Percentiles rank a stretch among this genome's conserved stretches.
These are phyloP conservation scores for Rhingia campestris DNA, from an alignment of 2,888 invertebrate species.

Conservation along the genomic window DNA sequence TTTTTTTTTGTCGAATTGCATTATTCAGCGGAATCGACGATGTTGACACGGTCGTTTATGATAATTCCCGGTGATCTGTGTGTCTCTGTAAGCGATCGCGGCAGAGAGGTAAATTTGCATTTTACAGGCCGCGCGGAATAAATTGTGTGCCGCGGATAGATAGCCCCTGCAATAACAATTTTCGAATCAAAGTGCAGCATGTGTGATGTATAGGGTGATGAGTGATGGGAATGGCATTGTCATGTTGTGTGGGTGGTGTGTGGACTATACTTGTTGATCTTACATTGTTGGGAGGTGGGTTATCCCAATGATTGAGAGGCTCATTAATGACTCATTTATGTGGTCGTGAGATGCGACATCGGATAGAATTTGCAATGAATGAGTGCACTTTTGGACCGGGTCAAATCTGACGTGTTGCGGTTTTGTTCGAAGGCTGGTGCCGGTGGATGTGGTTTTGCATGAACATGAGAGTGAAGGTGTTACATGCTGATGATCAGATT, in stretches of 20 bases:
- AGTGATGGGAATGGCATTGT: slow-evolving; percentile 38
- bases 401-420: slow-evolving; percentile 54
- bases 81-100: slow-evolving; percentile 12
- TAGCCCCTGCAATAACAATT: slow-evolving; percentile 1
- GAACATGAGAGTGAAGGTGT: slow-evolving; percentile 20
- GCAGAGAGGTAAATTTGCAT: slow-evolving; percentile 60
- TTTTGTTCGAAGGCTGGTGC: slow-evolving; percentile 31
- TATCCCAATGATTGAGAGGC: slow-evolving; percentile 28
- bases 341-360: slow-evolving; percentile 42
- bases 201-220: slow-evolving; percentile 18
- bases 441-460: slow-evolving; percentile 56
- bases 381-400: slow-evolving; percentile 48
- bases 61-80: slow-evolving; percentile 65
- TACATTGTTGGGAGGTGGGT: slow-evolving; percentile 12
- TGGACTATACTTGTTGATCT: slow-evolving; percentile 9
- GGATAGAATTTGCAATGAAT: slow-evolving; percentile 31
- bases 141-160: slow-evolving; percentile 29
- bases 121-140: slow-evolving; percentile 48
- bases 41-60: slow-evolving; percentile 72
- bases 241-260: slow-evolving; percentile 54
- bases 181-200: slow-evolving; percentile 24
- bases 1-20: slow-evolving; percentile 41
- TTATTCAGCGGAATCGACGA: slow-evolving; percentile 65
- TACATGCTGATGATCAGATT: slow-evolving; percentile 32
- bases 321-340: slow-evolving; percentile 42